These are phyloP conservation scores for Pimephales promelas DNA, from an alignment of 2,113 vertebrate genomes.

Conservation along the genomic window DNA sequence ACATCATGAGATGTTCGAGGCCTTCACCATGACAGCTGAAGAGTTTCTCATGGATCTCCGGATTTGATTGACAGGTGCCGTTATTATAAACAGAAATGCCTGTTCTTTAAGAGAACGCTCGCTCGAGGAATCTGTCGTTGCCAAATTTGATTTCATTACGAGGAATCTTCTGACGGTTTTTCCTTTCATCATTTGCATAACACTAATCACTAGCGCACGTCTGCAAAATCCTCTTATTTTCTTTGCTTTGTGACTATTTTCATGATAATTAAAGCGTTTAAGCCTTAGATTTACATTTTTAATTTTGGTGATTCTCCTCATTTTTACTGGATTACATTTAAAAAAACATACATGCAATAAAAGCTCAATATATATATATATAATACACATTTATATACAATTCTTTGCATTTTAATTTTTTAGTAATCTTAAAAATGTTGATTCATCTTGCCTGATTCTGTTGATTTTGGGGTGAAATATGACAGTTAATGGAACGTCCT, in stretches of 20 bases:
- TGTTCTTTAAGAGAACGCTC: neutral
- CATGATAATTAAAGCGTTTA: neutral
- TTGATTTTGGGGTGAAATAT: conserved; percentile 15
- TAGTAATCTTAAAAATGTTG: neutral
- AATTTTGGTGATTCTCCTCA: neutral
- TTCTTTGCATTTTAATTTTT: neutral
- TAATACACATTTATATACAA: neutral
- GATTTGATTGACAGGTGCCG: neutral
- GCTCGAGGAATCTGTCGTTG: neutral
- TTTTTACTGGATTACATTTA: neutral
- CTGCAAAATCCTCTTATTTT: neutral
- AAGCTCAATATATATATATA: neutral
- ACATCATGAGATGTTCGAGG: neutral
- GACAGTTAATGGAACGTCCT: neutral
- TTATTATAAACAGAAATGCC: conserved; percentile 27
- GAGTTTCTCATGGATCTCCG: neutral
- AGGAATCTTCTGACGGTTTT: too few species aligned
- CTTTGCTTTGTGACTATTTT: neutral
- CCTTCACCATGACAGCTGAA: neutral
- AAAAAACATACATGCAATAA: neutral
- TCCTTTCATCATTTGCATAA: neutral
- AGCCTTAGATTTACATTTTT: neutral
- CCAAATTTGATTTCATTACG: neutral
- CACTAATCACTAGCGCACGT: neutral
- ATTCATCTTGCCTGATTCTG: neutral